Evolutionary conservation across 2,797 vertebrate species (phyloP).

Genomic region (Intellagama lesueurii): DNA sequence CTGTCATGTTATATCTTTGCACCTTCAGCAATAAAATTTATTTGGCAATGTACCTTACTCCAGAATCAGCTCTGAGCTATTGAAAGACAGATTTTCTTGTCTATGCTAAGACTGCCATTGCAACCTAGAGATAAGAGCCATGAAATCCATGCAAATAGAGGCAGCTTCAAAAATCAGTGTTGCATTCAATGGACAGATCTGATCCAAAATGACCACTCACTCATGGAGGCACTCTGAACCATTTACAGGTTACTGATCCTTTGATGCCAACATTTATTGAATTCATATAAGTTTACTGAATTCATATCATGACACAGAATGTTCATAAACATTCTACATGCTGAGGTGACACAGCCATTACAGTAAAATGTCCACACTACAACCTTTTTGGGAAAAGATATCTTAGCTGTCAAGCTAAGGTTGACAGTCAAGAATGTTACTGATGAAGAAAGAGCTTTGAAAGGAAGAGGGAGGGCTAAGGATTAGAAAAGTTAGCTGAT

Average conservation of each 20-base stretch:
- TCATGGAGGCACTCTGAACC: neutral
- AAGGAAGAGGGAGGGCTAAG: neutral
- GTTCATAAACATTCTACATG: too few relatives aligned
- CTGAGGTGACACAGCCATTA: neutral
- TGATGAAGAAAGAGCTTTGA: neutral
- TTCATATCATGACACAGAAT: neutral
- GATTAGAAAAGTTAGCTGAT: neutral
- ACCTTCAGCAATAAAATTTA: neutral
- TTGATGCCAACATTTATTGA: neutral
- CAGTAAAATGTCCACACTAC: neutral
- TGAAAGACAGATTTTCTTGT: slow-evolving; percentile 4
- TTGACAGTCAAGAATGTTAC: neutral
- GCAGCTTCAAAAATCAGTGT: neutral
- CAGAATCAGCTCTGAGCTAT: slow-evolving; percentile 80
- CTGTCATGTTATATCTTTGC: neutral
- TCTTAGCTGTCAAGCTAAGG: neutral
- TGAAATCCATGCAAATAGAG: neutral
- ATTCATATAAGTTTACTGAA: neutral
- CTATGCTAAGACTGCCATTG: neutral
- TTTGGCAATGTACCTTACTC: slow-evolving; percentile 49
- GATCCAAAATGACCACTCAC: neutral
- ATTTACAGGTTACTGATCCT: neutral
- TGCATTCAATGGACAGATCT: neutral
- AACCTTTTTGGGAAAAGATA: neutral
- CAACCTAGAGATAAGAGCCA: neutral